phyloP scores from a whole-genome alignment of 2,888 invertebrate genomes.

The Laothoe populi region DNA sequence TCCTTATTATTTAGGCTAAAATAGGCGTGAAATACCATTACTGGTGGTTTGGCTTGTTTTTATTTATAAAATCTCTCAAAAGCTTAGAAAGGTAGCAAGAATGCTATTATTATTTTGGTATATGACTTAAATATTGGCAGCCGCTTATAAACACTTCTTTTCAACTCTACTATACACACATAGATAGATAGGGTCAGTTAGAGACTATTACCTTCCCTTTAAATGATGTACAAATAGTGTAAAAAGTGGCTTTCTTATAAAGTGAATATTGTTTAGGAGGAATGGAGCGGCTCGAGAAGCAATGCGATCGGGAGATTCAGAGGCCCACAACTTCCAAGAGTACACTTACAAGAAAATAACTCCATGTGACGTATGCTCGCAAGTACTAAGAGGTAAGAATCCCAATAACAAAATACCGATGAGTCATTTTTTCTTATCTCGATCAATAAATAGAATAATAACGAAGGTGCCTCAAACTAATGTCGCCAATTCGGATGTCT shows the following conservation, averaged over 20 bases:
- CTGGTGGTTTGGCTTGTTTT: background rate
- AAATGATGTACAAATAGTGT: background rate
- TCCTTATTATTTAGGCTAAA: slow-evolving; percentile 25
- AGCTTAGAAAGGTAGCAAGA: background rate
- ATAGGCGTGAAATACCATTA: background rate
- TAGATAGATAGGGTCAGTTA: background rate
- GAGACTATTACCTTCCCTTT: background rate
- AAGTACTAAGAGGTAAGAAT: slow-evolving; percentile 92
- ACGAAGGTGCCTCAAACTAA: too few relatives aligned
- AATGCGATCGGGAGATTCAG: slow-evolving; percentile 86
- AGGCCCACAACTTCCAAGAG: slow-evolving; percentile 95
- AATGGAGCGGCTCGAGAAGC: slow-evolving; percentile 88
- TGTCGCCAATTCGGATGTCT: too few relatives aligned
- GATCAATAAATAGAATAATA: too few relatives aligned
- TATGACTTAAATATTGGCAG: background rate
- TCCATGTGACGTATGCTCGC: slow-evolving; percentile 96
- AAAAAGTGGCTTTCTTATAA: slow-evolving; percentile 4
- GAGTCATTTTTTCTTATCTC: too few relatives aligned
- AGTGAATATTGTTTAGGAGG: slow-evolving; percentile 82
- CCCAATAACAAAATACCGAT: background rate
- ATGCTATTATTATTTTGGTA: background rate
- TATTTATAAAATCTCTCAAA: background rate
- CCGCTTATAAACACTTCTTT: background rate
- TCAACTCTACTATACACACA: background rate
- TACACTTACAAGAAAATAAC: slow-evolving; percentile 98